A percentile compares a stretch with the other conserved stretches of the same genome.
Conservation (phyloP, 2,888 invertebrate genomes). For the Yponomeuta malinellus region DNA sequence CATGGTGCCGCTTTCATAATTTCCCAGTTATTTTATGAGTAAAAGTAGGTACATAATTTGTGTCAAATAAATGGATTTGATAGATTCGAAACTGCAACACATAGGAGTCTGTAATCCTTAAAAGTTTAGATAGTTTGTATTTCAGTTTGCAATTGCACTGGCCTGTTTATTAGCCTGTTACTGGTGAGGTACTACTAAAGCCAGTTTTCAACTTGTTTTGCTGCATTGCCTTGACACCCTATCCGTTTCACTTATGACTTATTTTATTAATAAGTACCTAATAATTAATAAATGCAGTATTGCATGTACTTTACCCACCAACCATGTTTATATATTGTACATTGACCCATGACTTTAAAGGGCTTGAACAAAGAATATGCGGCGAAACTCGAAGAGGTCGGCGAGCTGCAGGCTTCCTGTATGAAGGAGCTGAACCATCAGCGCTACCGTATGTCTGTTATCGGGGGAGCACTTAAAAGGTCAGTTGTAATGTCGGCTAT, state of each 20-base stretch:
- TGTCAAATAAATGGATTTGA: neutral
- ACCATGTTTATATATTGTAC: neutral
- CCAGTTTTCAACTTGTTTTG: neutral
- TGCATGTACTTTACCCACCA: neutral
- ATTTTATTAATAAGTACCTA: too few species aligned
- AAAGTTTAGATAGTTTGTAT: neutral
- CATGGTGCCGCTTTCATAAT: neutral
- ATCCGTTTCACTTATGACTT: neutral
- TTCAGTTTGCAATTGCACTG: neutral
- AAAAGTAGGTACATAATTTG: neutral
- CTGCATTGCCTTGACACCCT: neutral
- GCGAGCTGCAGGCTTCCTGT: conserved; percentile 89
- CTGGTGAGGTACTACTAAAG: neutral
- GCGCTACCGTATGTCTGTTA: conserved; percentile 90
- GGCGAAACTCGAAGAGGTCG: conserved; percentile 88
- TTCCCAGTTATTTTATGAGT: neutral
- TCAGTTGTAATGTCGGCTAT: conserved; percentile 64
- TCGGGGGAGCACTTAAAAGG: conserved; percentile 86
- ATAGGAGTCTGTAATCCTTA: neutral
- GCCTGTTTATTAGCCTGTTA: neutral
- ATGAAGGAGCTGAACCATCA: conserved; percentile 93
- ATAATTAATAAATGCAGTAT: neutral
- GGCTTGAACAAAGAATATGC: conserved; percentile 87
- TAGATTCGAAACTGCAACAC: too few species aligned
- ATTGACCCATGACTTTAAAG: conserved; percentile 58